A percentile compares a stretch with the other conserved stretches of the same genome.
Evolutionary conservation across 1,140 invertebrate genomes (phyloP).

Genomic region (Pseudomyrmex cubaensis): DNA sequence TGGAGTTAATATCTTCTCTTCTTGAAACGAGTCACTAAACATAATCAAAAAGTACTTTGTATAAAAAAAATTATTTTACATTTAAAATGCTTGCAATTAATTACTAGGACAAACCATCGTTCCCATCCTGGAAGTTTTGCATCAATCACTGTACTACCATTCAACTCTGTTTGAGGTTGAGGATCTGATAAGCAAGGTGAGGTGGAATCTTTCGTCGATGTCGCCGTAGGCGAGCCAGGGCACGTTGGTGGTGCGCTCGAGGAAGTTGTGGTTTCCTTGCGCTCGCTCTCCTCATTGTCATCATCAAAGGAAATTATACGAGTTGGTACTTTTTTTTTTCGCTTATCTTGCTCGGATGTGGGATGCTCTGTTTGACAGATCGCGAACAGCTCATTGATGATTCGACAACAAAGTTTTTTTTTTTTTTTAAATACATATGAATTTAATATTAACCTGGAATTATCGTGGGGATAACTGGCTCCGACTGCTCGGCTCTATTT

Average conservation of each 20-base stretch:
- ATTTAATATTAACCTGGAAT: slow-evolving; percentile 72
- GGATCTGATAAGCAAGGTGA: slow-evolving; percentile 72
- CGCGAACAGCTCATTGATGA: neutral
- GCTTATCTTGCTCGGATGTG: slow-evolving; percentile 85
- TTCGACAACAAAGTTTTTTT: neutral
- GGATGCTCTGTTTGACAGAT: slow-evolving; percentile 78
- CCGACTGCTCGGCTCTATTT: slow-evolving; percentile 81
- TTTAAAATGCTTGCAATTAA: neutral
- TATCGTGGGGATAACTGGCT: slow-evolving; percentile 85
- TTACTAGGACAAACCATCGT: slow-evolving; percentile 65
- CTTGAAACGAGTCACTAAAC: slow-evolving; percentile 78
- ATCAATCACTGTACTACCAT: slow-evolving; percentile 34
- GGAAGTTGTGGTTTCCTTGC: slow-evolving; percentile 73
- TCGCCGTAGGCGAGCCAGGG: slow-evolving; percentile 86
- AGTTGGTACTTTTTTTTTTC: slow-evolving; percentile 86
- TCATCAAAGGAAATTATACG: slow-evolving; percentile 89
- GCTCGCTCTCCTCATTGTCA: slow-evolving; percentile 80
- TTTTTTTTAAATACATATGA: too few relatives aligned
- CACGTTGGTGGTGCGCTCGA: slow-evolving; percentile 88
- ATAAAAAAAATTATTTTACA: neutral
- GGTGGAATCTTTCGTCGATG: slow-evolving; percentile 74
- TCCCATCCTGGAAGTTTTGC: slow-evolving; percentile 74
- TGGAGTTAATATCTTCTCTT: slow-evolving; percentile 82
- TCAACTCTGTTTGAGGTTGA: slow-evolving; percentile 66
- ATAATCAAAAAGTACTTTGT: slow-evolving; percentile 39